Conservation (phyloP, 2,888 invertebrate species). For the Trisateles emortualis region DNA sequence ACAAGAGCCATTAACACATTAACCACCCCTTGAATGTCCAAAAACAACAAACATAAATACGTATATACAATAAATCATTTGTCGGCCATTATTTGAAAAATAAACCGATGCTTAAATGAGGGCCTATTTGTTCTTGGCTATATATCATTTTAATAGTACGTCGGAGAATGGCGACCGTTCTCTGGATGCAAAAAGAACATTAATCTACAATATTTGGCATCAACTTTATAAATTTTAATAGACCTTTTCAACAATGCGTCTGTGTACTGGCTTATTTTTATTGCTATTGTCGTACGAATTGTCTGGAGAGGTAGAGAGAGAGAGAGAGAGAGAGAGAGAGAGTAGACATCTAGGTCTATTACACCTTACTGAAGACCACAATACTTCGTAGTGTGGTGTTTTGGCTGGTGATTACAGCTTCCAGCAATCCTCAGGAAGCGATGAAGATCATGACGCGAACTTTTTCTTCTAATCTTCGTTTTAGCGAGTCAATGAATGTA, state of each 20-base stretch:
- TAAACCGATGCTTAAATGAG: conserved; percentile 8
- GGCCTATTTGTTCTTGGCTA: conserved; percentile 31
- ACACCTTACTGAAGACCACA: too few species aligned
- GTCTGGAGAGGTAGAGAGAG: too few species aligned
- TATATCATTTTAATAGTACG: conserved; percentile 45
- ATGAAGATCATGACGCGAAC: too few species aligned
- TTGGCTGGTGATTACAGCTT: too few species aligned
- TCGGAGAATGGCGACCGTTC: conserved; percentile 19
- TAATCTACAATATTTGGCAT: conserved; percentile 43
- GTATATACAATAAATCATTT: conserved; percentile 8
- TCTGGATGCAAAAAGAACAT: conserved; percentile 33
- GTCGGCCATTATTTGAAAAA: conserved; percentile 22
- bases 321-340: too few species aligned
- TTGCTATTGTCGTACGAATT: not conserved
- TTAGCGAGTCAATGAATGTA: too few species aligned
- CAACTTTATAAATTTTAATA: conserved; percentile 47
- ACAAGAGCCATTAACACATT: not conserved
- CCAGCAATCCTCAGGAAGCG: too few species aligned
- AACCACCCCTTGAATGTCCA: not conserved
- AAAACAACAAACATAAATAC: not conserved
- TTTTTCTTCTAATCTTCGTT: too few species aligned
- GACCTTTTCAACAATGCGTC: conserved; percentile 25
- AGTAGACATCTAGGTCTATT: too few species aligned
- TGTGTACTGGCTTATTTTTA: conserved; percentile 7
- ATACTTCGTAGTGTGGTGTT: too few species aligned